These are phyloP conservation scores for Psococerastis gibbosa DNA, from an alignment of 2,888 invertebrate species.

Conservation along the genomic window DNA sequence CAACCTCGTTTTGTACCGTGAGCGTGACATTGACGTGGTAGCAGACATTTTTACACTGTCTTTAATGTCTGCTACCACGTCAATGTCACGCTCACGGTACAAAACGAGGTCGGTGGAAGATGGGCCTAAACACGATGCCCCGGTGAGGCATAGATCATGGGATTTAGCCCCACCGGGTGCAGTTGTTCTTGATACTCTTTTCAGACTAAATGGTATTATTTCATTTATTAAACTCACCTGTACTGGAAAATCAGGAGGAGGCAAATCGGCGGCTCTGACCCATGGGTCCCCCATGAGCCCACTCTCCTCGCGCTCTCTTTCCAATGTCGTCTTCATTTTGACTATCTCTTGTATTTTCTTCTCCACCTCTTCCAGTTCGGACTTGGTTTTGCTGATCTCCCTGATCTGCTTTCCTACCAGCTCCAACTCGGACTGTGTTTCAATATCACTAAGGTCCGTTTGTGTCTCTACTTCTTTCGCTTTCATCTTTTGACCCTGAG, in stretches of 20 bases:
- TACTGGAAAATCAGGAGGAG: constrained; percentile 36
- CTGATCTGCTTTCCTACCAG: constrained; percentile 7
- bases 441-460: constrained; percentile 6
- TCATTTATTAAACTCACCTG: too few relatives aligned
- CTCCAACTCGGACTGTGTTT: constrained; percentile 6
- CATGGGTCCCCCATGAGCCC: constrained; percentile 14
- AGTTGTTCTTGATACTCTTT: too few relatives aligned
- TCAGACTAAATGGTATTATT: too few relatives aligned
- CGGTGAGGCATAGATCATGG: too few relatives aligned
- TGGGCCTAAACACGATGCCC: too few relatives aligned
- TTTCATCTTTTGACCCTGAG: neutral
- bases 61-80: too few relatives aligned
- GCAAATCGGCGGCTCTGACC: constrained; percentile 3
- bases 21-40: too few relatives aligned
- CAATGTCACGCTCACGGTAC: too few relatives aligned
- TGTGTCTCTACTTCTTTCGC: constrained; percentile 3
- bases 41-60: too few relatives aligned
- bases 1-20: too few relatives aligned
- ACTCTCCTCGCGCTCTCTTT: constrained; percentile 15
- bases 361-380: constrained; percentile 13
- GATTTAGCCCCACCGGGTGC: too few relatives aligned
- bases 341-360: constrained; percentile 11
- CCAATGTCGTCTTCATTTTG: constrained; percentile 15
- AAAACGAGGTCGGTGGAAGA: too few relatives aligned
- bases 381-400: constrained; percentile 1